Conservation (phyloP, 1,140 invertebrate genomes). For the Drosophila sucinea region DNA sequence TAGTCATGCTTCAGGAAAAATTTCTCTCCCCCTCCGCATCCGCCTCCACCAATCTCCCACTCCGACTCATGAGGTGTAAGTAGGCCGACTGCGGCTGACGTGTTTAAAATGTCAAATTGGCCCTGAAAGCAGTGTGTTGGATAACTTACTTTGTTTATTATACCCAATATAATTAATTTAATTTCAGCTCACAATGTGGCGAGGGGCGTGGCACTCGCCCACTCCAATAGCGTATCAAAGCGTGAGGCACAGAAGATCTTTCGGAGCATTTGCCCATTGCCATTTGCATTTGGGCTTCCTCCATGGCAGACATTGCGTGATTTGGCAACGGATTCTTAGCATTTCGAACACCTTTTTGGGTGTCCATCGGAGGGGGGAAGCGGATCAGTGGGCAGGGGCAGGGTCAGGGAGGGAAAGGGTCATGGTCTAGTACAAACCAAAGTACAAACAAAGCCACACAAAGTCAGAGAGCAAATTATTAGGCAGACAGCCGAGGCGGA, state of each 20-base stretch:
- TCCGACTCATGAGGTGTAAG: slow-evolving; percentile 44
- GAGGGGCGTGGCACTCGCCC: slow-evolving; percentile 53
- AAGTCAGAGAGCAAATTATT: slow-evolving; percentile 75
- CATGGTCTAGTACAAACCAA: slow-evolving; percentile 39
- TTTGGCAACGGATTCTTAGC: slow-evolving; percentile 70
- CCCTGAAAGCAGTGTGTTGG: slow-evolving; percentile 40
- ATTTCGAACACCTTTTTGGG: slow-evolving; percentile 75
- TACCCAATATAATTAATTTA: slow-evolving; percentile 72
- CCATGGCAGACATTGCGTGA: slow-evolving; percentile 59
- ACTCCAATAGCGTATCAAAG: slow-evolving; percentile 56
- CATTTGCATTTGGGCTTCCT: slow-evolving; percentile 57
- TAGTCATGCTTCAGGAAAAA: slow-evolving; percentile 28
- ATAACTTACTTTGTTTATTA: slow-evolving; percentile 73
- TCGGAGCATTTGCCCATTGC: slow-evolving; percentile 48
- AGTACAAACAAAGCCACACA: slow-evolving; percentile 75
- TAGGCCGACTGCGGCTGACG: slow-evolving; percentile 58
- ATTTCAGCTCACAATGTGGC: slow-evolving; percentile 45
- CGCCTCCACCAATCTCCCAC: slow-evolving; percentile 3
- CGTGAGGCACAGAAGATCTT: slow-evolving; percentile 66
- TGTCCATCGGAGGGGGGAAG: slow-evolving; percentile 48
- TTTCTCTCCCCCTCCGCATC: neutral
- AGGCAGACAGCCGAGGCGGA: slow-evolving; percentile 56
- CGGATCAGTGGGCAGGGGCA: slow-evolving; percentile 16
- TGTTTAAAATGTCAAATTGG: slow-evolving; percentile 72
- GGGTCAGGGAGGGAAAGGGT: neutral